Evolutionary conservation across 1,140 invertebrate genomes (phyloP).

Genomic region (Saccostrea glomerata): DNA sequence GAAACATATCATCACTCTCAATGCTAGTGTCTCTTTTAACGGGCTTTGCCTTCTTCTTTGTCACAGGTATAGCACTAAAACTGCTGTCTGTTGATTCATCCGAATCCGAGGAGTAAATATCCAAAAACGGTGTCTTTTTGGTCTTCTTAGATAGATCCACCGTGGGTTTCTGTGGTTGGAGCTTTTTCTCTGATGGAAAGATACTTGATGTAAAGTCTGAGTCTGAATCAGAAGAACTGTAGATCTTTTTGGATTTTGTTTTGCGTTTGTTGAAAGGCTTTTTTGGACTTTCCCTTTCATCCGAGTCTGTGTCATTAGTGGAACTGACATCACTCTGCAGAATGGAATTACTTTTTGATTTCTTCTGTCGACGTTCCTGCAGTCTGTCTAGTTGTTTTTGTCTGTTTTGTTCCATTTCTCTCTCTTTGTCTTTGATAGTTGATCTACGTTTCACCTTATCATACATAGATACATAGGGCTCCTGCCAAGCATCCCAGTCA

Average conservation of each 20-base stretch:
- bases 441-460: conserved; percentile 98
- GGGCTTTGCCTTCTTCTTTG: conserved; percentile 52
- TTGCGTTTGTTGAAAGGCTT: conserved; percentile 30
- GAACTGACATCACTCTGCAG: conserved; percentile 60
- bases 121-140: conserved; percentile 53
- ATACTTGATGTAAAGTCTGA: neutral
- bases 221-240: conserved; percentile 39
- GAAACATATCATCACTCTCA: conserved; percentile 52
- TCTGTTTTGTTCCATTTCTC: conserved; percentile 90
- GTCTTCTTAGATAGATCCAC: conserved; percentile 49
- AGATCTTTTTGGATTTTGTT: conserved; percentile 34
- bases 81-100: conserved; percentile 49
- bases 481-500: conserved; percentile 57
- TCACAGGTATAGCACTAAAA: conserved; percentile 38
- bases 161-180: conserved; percentile 44
- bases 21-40: conserved; percentile 5
- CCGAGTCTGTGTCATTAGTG: conserved; percentile 21
- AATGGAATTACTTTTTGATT: conserved; percentile 49
- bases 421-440: conserved; percentile 82
- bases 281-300: neutral
- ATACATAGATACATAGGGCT: conserved; percentile 95
- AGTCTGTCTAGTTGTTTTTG: conserved; percentile 91
- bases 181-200: conserved; percentile 36
- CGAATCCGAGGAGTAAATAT: conserved; percentile 68
- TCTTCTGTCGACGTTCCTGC: conserved; percentile 85